phyloP scores from a whole-genome alignment of 2,888 invertebrate species.

The Willowsia nigromaculata region DNA sequence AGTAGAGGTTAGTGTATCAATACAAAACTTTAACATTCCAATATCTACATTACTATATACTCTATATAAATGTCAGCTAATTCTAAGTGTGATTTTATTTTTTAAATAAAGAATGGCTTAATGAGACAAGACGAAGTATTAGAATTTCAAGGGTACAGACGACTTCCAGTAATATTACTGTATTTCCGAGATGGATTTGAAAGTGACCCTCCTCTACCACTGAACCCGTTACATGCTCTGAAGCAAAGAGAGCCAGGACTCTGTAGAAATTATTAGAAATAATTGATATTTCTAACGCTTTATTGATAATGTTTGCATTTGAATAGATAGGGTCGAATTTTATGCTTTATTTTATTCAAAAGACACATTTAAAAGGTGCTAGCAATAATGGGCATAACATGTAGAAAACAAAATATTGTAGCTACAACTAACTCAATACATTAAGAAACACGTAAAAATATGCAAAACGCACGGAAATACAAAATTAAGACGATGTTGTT shows the following conservation, averaged over 20 bases:
- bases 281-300: too few relatives aligned
- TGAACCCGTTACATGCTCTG: conserved; percentile 60
- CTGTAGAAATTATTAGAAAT: conserved; percentile 67
- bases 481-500: not conserved
- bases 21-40: too few relatives aligned
- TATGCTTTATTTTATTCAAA: too few relatives aligned
- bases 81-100: too few relatives aligned
- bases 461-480: not conserved
- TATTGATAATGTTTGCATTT: too few relatives aligned
- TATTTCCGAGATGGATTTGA: conserved; percentile 69
- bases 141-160: conserved; percentile 68
- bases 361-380: not conserved
- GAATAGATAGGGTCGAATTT: too few relatives aligned
- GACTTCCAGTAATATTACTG: conserved; percentile 55
- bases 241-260: conserved; percentile 43
- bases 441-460: too few relatives aligned
- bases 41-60: too few relatives aligned
- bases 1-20: conserved; percentile 46
- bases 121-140: conserved; percentile 60
- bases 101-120: conserved; percentile 48
- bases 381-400: too few relatives aligned
- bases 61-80: too few relatives aligned
- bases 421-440: too few relatives aligned
- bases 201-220: conserved; percentile 45
- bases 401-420: too few relatives aligned